A percentile compares a stretch with the other conserved stretches of the same genome.
phyloP scores from a whole-genome alignment of 1,140 invertebrate genomes.

The Bombus sylvicola region DNA sequence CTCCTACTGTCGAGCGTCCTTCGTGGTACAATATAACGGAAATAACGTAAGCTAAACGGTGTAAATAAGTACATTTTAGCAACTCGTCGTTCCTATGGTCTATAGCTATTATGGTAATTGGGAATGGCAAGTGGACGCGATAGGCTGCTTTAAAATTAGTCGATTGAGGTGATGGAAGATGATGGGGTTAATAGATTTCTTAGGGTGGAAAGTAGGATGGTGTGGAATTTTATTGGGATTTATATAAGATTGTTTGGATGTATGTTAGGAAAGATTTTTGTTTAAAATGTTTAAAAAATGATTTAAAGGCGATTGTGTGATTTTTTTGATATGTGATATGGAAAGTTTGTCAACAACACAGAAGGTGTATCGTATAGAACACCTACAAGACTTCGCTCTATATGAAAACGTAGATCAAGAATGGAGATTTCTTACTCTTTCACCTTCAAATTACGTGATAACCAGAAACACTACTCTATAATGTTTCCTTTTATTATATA shows the following conservation, averaged over 20 bases:
- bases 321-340: no score
- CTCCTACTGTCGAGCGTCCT: neutral
- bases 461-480: no score
- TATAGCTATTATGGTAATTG: neutral
- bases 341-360: no score
- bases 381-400: accelerated
- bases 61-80: conserved; percentile 3
- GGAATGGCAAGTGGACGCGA: neutral
- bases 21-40: neutral
- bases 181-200: neutral
- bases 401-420: no score
- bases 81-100: neutral
- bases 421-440: no score
- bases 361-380: no score
- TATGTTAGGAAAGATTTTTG: neutral
- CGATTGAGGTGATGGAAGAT: neutral
- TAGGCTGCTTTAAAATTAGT: neutral
- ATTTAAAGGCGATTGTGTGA: no score
- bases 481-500: no score
- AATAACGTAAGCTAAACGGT: conserved; percentile 13
- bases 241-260: neutral
- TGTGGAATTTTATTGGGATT: neutral
- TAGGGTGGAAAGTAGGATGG: neutral
- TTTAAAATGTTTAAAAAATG: neutral
- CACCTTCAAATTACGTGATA: no score